Conservation (phyloP, 2,797 vertebrate species). For the Cynopterus sphinx region DNA sequence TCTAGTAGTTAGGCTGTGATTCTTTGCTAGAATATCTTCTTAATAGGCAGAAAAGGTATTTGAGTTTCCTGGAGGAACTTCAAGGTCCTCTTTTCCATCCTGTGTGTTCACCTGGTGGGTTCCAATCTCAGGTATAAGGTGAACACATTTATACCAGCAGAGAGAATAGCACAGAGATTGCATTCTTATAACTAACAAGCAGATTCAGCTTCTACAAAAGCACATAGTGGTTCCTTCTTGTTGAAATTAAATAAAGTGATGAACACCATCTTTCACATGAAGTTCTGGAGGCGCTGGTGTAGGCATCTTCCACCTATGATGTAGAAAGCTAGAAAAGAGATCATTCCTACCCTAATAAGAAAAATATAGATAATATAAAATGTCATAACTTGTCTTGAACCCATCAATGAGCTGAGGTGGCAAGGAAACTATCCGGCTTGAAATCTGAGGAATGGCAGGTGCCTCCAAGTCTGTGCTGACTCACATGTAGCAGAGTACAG, state of each 20-base stretch:
- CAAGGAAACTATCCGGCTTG: background rate
- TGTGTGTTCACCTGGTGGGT: background rate
- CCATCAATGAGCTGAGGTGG: background rate
- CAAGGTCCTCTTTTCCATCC: background rate
- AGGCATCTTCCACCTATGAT: background rate
- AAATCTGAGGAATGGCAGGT: background rate
- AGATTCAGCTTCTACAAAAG: background rate
- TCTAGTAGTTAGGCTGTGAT: background rate
- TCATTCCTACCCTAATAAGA: background rate
- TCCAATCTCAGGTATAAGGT: background rate
- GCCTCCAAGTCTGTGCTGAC: background rate
- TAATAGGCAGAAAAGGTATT: background rate
- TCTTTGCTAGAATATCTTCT: background rate
- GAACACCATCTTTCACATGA: background rate
- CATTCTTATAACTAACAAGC: background rate
- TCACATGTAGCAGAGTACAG: background rate
- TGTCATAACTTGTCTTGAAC: background rate
- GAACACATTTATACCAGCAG: background rate
- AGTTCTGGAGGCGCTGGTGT: background rate
- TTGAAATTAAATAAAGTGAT: background rate
- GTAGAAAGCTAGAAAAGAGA: background rate
- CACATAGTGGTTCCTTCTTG: background rate
- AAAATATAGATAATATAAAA: background rate
- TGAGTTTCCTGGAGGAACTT: background rate
- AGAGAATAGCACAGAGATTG: background rate